Conservation (phyloP, 1,140 invertebrate species). For the Anadara kagoshimensis region DNA sequence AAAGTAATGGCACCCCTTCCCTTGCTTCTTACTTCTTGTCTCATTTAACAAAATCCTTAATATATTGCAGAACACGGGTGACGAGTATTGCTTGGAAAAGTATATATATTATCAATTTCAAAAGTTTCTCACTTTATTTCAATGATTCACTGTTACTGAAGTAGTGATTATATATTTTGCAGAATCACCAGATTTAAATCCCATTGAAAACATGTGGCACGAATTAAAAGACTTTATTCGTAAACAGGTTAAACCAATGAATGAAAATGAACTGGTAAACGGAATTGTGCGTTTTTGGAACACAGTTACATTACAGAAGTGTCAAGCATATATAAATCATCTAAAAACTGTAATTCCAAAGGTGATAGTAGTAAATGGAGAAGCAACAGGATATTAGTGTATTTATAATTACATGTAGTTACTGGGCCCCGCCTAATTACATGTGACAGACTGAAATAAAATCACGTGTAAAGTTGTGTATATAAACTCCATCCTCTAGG, state of each 20-base stretch:
- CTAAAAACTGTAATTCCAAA: constrained; percentile 6
- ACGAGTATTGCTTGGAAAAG: no score
- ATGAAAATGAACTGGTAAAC: constrained; percentile 2
- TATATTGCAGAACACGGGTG: no score
- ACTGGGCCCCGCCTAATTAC: not conserved
- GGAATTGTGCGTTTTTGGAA: constrained; percentile 5
- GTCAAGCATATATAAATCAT: constrained; percentile 7
- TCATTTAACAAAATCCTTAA: no score
- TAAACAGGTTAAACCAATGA: constrained; percentile 8
- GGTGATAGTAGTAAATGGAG: not conserved
- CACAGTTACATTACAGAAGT: not conserved
- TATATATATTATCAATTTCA: no score
- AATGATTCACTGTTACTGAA: not conserved
- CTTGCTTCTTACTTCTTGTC: no score
- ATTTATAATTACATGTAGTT: not conserved
- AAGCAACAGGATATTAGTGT: constrained; percentile 1
- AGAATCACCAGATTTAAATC: constrained; percentile 21
- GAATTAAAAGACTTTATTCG: constrained; percentile 12
- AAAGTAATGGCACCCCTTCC: no score
- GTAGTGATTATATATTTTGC: not conserved
- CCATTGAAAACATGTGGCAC: constrained; percentile 9
- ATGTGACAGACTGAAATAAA: not conserved
- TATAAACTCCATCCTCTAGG: not conserved
- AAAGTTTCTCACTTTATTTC: not conserved
- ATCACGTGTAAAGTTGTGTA: not conserved